phyloP scores from a whole-genome alignment of 2,888 invertebrate genomes.

The Coelinius sp. region DNA sequence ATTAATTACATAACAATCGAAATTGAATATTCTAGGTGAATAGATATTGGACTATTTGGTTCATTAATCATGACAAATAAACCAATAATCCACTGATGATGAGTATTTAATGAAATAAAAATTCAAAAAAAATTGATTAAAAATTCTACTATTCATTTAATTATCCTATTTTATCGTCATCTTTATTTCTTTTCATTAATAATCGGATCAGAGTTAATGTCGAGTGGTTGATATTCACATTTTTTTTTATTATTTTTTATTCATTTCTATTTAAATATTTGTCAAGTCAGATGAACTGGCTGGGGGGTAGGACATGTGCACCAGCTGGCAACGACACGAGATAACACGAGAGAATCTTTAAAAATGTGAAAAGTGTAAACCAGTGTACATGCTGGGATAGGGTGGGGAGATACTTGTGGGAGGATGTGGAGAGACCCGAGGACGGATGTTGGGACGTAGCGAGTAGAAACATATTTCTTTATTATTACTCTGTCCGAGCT shows the following conservation, averaged over 20 bases:
- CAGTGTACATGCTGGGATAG: conserved; percentile 6
- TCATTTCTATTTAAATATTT: conserved; percentile 5
- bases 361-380: conserved; percentile 27
- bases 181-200: background rate
- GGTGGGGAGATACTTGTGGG: conserved; percentile 25
- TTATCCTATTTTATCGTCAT: background rate
- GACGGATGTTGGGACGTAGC: conserved; percentile 56
- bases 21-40: background rate
- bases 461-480: conserved; percentile 70
- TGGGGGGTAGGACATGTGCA: conserved; percentile 36
- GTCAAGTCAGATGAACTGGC: conserved; percentile 9
- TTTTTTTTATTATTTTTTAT: background rate
- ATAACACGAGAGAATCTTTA: conserved; percentile 54
- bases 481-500: conserved; percentile 69
- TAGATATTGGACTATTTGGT: background rate
- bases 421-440: conserved; percentile 28
- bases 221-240: background rate
- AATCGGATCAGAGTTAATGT: background rate
- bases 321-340: conserved; percentile 58
- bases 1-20: background rate
- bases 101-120: no score
- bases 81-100: background rate
- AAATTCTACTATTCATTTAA: conserved; percentile 5
- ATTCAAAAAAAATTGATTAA: conserved; percentile 7
- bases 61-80: background rate